These are phyloP conservation scores for Plebejus melissa DNA, from an alignment of 2,888 invertebrate genomes.

Conservation along the genomic window DNA sequence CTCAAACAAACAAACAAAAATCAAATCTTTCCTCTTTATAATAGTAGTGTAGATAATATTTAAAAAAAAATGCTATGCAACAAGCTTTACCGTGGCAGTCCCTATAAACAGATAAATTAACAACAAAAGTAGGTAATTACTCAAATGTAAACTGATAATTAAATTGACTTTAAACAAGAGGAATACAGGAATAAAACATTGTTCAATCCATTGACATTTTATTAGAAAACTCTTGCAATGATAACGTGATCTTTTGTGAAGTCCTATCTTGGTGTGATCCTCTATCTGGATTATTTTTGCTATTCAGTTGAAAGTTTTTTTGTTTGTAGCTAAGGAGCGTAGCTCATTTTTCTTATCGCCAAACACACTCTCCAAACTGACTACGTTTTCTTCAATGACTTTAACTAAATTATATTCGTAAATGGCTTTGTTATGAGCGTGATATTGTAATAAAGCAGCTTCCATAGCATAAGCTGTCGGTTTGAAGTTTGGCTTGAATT, in stretches of 20 bases:
- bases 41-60: no score
- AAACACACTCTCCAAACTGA: neutral
- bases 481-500: slow-evolving; percentile 40
- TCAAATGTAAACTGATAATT: no score
- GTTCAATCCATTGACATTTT: neutral
- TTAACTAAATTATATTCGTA: slow-evolving; percentile 54
- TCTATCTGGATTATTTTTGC: neutral
- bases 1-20: no score
- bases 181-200: neutral
- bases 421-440: slow-evolving; percentile 55
- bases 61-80: no score
- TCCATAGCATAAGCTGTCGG: slow-evolving; percentile 56
- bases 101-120: no score
- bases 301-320: neutral
- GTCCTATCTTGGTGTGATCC: neutral
- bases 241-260: neutral
- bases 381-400: neutral
- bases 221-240: neutral
- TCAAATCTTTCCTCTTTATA: no score
- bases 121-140: no score
- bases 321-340: neutral
- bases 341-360: slow-evolving; percentile 6
- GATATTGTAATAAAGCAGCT: slow-evolving; percentile 52
- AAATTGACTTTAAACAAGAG: neutral
- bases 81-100: no score